Conservation (phyloP, 2,797 vertebrate genomes). For the Peromyscus eremicus region DNA sequence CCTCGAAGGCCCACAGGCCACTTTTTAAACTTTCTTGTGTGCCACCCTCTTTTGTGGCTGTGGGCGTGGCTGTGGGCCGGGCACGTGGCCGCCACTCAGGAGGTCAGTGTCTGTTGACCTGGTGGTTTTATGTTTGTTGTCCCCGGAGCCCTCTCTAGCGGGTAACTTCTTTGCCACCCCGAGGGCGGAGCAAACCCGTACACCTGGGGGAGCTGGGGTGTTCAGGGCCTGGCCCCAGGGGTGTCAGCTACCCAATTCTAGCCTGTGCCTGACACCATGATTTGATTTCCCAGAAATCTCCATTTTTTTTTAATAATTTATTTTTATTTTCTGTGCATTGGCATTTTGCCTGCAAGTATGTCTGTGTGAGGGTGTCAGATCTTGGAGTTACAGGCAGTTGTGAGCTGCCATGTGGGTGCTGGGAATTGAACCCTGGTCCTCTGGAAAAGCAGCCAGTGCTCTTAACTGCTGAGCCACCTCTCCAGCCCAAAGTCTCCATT, state of each 20-base stretch:
- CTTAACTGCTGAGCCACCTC: no score
- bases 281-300: neutral
- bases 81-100: neutral
- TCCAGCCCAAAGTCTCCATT: no score
- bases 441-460: no score
- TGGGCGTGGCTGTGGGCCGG: neutral
- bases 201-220: neutral
- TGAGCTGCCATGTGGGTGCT: no score
- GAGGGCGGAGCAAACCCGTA: neutral
- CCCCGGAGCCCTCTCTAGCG: neutral
- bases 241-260: accelerated
- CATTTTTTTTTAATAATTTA: no score
- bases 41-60: neutral
- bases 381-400: no score
- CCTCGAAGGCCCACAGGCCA: neutral
- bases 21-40: accelerated
- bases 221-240: neutral
- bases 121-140: accelerated
- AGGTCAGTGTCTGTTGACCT: neutral
- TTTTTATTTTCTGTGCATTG: no score
- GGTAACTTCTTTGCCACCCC: neutral
- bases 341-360: no score
- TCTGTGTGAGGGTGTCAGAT: no score
- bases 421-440: no score
- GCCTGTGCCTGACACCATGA: accelerated